Percentiles rank a stretch among this genome's conserved stretches.
Evolutionary conservation across 2,888 invertebrate species (phyloP).

Genomic region (Copidosoma aretas): DNA sequence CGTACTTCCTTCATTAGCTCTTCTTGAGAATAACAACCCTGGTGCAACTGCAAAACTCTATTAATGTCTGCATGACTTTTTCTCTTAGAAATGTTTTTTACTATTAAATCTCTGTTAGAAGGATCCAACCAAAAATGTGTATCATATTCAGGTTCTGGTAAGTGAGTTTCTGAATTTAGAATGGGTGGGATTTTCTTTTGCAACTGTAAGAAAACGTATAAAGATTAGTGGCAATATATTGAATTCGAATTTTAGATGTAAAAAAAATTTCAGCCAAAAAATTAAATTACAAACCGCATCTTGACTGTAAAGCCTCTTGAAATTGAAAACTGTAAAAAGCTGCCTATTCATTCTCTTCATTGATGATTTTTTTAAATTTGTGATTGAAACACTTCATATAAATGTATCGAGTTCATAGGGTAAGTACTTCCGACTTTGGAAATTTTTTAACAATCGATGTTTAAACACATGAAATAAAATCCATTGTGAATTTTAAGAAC

Average conservation of each 20-base stretch:
- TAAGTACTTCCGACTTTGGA: too few relatives aligned
- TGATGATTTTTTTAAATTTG: neutral
- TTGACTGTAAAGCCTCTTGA: conserved; percentile 36
- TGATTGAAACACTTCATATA: neutral
- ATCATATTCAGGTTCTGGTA: conserved; percentile 66
- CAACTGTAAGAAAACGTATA: conserved; percentile 24
- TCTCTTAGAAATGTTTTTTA: conserved; percentile 70
- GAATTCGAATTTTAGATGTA: neutral
- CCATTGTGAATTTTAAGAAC: too few relatives aligned
- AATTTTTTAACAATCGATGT: too few relatives aligned
- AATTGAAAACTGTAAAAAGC: conserved; percentile 34
- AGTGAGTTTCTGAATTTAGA: conserved; percentile 31
- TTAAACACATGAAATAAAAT: too few relatives aligned
- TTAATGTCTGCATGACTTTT: conserved; percentile 75
- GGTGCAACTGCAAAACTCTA: conserved; percentile 65
- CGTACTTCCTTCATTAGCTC: conserved; percentile 68
- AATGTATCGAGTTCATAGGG: too few relatives aligned
- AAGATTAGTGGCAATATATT: neutral
- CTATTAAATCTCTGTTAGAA: conserved; percentile 68
- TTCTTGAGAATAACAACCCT: conserved; percentile 56
- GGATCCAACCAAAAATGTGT: conserved; percentile 70
- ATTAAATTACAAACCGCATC: conserved; percentile 18
- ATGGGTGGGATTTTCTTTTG: conserved; percentile 36
- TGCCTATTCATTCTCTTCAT: conserved; percentile 41
- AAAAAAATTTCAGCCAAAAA: neutral